Base-by-base conservation (phyloP, 2,888 invertebrate genomes). In the Apamea crenata region DNA sequence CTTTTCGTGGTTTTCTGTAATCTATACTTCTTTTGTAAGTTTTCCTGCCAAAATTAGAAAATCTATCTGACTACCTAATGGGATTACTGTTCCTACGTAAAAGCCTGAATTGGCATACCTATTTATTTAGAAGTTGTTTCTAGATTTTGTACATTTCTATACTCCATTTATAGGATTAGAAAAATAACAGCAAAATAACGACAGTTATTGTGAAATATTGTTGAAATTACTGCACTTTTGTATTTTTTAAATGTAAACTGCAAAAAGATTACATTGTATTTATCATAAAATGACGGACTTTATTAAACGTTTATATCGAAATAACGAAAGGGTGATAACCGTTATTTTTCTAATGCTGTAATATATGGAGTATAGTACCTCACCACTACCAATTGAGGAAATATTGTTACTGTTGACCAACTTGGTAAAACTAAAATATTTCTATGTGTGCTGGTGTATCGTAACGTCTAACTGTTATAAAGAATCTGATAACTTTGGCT, bases 401-500 rank as follows among this genome's bases (percentile, higher is more conserved):
- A 36, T 36, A 70, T 73, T 29, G 1, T 25, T 16, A 32, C 44
- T 65, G 25, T 66, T 6, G 25, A 53, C 0, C 10, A 53, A 53
- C 25, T 36, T 36, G 32, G 6, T 36, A 1, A 10, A 3, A 70
- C 2, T 32, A 53, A 70, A 56, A 59, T n/a, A 59, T 59, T 71
- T 36, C 12, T 18, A 36, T 7, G 12, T 56, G 16, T 36, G n/a
- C 14, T 53, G 78, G 25, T 32, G 4, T 29, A 69, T 40, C 3
- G 53, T 56, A 21, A n/a, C 18, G 4, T 61, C 25, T 29, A 68
- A 50, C 50, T 32, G 12, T 25, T 59, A 18, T 59, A 78, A 73
- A 71, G 44, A 82, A 78, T 72, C 47, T 40, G 44, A 66, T 47
- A 73, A 79, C 69, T 78, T 82, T 53, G 59, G 36, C 73, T 36